phyloP scores from a whole-genome alignment of 2,888 invertebrate species.

The Nematopogon swammerdamellus region DNA sequence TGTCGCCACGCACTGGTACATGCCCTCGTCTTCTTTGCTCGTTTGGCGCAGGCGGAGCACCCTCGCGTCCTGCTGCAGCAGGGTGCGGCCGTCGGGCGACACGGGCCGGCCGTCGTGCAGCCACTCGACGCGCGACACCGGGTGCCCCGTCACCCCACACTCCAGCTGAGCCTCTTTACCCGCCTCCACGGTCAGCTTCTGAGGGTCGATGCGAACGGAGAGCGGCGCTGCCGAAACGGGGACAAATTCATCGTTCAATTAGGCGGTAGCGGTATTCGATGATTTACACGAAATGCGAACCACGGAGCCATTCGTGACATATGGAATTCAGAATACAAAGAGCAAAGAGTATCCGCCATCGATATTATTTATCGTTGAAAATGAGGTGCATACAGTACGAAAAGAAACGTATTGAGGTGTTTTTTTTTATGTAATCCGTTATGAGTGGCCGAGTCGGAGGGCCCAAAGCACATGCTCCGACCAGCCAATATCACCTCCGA shows the following conservation, averaged over 20 bases:
- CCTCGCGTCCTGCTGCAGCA: constrained; percentile 45
- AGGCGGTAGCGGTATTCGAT: background rate
- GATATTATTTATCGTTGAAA: no score
- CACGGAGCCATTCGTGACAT: no score
- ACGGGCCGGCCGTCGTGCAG: constrained; percentile 71
- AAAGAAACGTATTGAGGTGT: no score
- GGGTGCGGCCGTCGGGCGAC: constrained; percentile 54
- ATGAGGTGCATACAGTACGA: no score
- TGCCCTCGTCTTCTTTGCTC: constrained; percentile 80
- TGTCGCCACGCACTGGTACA: constrained; percentile 88
- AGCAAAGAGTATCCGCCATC: no score
- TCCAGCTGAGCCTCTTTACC: constrained; percentile 83
- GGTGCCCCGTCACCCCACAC: constrained; percentile 84
- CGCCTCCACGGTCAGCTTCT: constrained; percentile 75
- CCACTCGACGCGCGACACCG: constrained; percentile 78
- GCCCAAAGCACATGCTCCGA: no score
- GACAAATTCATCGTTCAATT: background rate
- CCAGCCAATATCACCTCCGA: no score
- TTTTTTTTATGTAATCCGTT: no score
- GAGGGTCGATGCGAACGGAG: constrained; percentile 76
- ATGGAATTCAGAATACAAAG: no score
- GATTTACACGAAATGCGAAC: background rate
- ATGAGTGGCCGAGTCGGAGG: no score
- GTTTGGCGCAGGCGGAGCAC: constrained; percentile 63
- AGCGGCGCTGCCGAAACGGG: constrained; percentile 65